These are phyloP conservation scores for Peromyscus californicus DNA, from an alignment of 2,113 vertebrate genomes.

Conservation along the genomic window DNA sequence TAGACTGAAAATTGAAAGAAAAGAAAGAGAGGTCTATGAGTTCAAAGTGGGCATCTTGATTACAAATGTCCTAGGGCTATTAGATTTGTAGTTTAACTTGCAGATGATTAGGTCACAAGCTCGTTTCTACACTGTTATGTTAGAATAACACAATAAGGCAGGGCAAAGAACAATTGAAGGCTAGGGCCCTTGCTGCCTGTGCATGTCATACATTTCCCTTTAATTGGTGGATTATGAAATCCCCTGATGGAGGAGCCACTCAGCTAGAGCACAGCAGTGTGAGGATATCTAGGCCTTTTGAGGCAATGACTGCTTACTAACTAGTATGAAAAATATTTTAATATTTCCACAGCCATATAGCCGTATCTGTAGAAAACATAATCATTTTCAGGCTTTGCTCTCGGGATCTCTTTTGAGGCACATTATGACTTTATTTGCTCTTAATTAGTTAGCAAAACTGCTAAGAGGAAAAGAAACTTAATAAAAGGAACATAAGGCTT, in stretches of 20 bases:
- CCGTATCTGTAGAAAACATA: neutral
- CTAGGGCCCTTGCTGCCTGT: neutral
- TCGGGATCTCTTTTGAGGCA: neutral
- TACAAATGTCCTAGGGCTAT: neutral
- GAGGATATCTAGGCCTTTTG: neutral
- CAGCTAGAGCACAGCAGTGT: neutral
- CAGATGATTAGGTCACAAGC: neutral
- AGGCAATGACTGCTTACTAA: neutral
- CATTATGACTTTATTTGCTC: slow-evolving; percentile 38
- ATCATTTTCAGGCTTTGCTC: slow-evolving; percentile 19
- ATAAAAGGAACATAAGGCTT: slow-evolving; percentile 32
- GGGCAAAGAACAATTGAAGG: neutral
- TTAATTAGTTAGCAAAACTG: slow-evolving; percentile 68
- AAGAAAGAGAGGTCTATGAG: neutral
- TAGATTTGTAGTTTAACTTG: neutral
- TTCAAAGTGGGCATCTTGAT: neutral
- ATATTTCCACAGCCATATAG: neutral
- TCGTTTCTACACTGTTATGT: neutral
- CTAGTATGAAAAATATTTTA: slow-evolving; percentile 45
- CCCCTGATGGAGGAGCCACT: neutral
- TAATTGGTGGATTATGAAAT: neutral
- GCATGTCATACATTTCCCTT: neutral
- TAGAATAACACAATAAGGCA: neutral
- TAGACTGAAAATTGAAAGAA: neutral
- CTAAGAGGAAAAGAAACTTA: neutral